A percentile compares a stretch with the other conserved stretches of the same genome.
Evolutionary conservation across 1,140 invertebrate genomes (phyloP).

Genomic region (Aethina tumida): DNA sequence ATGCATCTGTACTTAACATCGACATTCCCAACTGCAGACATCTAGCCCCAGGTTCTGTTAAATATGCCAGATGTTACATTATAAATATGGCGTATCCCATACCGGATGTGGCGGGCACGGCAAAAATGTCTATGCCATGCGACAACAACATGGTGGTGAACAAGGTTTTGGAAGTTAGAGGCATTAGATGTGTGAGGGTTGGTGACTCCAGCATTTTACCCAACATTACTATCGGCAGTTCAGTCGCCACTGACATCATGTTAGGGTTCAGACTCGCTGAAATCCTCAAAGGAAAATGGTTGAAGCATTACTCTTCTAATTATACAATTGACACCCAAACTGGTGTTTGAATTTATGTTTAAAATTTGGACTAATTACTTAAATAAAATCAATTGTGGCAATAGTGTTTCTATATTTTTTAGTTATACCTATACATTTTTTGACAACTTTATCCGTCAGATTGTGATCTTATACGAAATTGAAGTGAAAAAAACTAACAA

Average conservation of each 20-base stretch:
- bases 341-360: too few species aligned
- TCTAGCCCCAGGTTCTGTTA: neutral
- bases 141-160: constrained; percentile 62
- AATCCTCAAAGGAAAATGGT: constrained; percentile 19
- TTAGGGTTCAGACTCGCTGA: constrained; percentile 26
- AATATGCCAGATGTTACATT: constrained; percentile 27
- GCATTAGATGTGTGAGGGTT: constrained; percentile 55
- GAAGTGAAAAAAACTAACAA: too few species aligned
- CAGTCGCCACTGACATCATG: constrained; percentile 32
- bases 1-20: neutral
- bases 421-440: too few species aligned
- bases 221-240: constrained; percentile 33
- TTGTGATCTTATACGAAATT: too few species aligned
- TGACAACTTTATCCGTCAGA: too few species aligned
- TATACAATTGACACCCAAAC: too few species aligned
- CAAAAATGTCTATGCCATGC: constrained; percentile 56
- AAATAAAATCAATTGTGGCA: too few species aligned
- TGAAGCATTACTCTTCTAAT: constrained; percentile 19
- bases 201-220: constrained; percentile 68
- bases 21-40: neutral
- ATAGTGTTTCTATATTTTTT: too few species aligned
- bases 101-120: constrained; percentile 46
- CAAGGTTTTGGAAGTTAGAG: constrained; percentile 54
- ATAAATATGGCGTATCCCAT: constrained; percentile 44
- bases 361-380: too few species aligned